A percentile compares a stretch with the other conserved stretches of the same genome.
phyloP scores from a whole-genome alignment of 1,140 invertebrate genomes.

The Dinothrombium tinctorium region DNA sequence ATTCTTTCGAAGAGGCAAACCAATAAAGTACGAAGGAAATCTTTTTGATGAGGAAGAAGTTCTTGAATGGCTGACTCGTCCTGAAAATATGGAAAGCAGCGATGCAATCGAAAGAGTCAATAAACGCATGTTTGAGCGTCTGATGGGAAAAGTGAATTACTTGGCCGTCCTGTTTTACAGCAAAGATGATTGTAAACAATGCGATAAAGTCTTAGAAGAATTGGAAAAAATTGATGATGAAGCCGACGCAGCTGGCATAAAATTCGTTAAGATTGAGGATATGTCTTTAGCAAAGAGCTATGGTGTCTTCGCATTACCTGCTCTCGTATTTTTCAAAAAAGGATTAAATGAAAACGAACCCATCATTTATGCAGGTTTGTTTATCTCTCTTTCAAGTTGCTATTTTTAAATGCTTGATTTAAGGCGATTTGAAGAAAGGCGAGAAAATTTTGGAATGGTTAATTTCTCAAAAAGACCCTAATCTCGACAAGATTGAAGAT shows the following conservation, averaged over 20 bases:
- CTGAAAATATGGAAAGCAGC: constrained; percentile 76
- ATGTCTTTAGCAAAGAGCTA: constrained; percentile 55
- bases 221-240: constrained; percentile 23
- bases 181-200: constrained; percentile 69
- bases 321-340: constrained; percentile 28
- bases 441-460: constrained; percentile 19
- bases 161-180: constrained; percentile 73
- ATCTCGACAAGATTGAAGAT: constrained; percentile 22
- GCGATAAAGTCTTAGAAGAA: constrained; percentile 56
- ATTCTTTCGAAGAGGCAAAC: constrained; percentile 70
- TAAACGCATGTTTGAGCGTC: constrained; percentile 22
- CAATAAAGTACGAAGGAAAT: constrained; percentile 62
- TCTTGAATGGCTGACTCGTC: constrained; percentile 73
- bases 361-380: constrained; percentile 67
- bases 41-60: constrained; percentile 60
- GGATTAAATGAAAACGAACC: constrained; percentile 35
- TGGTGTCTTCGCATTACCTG: constrained; percentile 21
- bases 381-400: neutral
- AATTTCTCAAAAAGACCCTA: constrained; percentile 22
- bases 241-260: constrained; percentile 33
- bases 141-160: constrained; percentile 18
- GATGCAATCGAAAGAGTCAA: constrained; percentile 34
- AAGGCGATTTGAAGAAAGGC: constrained; percentile 19
- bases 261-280: constrained; percentile 83
- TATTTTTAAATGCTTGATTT: neutral